Base-by-base conservation (phyloP, 2,113 vertebrate genomes). In the Pollachius pollachius region DNA sequence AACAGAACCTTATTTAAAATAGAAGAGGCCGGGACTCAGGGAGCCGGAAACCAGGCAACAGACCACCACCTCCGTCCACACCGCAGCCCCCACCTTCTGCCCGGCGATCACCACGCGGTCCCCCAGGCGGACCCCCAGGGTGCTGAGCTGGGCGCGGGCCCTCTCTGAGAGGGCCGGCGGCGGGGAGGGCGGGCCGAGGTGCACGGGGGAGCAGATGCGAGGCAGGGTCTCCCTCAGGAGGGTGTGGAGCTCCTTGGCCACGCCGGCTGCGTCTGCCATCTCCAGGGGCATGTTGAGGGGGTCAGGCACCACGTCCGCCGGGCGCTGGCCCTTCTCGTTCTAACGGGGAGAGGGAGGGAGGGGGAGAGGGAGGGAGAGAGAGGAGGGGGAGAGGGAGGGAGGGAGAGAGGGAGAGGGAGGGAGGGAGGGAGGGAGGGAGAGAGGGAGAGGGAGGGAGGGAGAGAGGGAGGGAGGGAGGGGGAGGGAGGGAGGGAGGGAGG, bases 31-130 rank as follows among this genome's bases (percentile, higher is more conserved):
- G 12, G 41, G 41, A 48, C 12, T 48, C 41, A 48, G 41, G 41
- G 41, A 11, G 41, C 7, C 8, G 41, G 41, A 48, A 41, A 13
- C 41, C 41, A 48, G 41, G 41, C 41, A 48, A 13, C 41, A 48
- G 41, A 48, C 41, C 8, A 13, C 41, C 8, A 48, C 11, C 8
- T 48, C 41, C 1, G 11, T 48, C 41, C 41, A 13, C 41, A 48
- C 8, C 8, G 2, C 41, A 48, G 11, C 41, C 77, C 84, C 0
- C 93, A 98, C 97, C 96, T 98, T 98, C 90, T 98, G 96, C 79
- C 96, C 95, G 23, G 96, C 96, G 7, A 99, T 98, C 72, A 97
- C 82, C n/a, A 99, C 96, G 5, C 95, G 93, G 81, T 98, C 95
- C 13, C 97, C 97, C 52, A 97, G 82, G 72, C 91, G 94, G 72